Percentiles rank a stretch among this genome's conserved stretches.
Evolutionary conservation across 2,113 vertebrate genomes (phyloP).

Genomic region (Thoracochromis brauschi): DNA sequence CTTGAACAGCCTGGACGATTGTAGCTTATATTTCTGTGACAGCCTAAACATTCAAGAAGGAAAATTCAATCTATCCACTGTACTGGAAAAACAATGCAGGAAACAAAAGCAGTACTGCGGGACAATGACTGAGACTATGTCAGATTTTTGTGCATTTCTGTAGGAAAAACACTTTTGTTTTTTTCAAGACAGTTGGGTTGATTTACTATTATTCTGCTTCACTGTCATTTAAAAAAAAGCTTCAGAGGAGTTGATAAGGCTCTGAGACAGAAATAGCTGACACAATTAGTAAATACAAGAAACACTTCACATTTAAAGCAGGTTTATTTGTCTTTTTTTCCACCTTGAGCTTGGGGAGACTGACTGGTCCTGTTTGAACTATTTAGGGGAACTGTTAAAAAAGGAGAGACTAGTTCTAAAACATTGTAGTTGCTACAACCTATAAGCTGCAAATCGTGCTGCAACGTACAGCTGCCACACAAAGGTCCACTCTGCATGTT

Average conservation of each 20-base stretch:
- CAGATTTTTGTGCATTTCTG: background rate
- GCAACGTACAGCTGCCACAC: background rate
- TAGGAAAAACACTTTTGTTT: background rate
- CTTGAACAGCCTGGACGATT: background rate
- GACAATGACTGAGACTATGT: background rate
- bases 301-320: background rate
- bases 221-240: background rate
- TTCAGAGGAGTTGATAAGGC: background rate
- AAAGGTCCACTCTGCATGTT: background rate
- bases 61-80: background rate
- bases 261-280: background rate
- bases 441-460: background rate
- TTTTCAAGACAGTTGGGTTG: background rate
- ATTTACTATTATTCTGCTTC: background rate
- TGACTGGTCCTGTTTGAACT: background rate
- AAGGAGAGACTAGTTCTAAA: background rate
- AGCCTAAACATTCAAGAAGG: background rate
- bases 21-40: background rate
- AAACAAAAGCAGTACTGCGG: background rate
- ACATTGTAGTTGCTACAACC: background rate
- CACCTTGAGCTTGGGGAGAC: background rate
- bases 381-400: background rate
- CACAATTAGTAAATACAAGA: background rate
- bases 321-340: background rate
- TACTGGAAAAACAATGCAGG: background rate